Percentiles rank a stretch among this genome's conserved stretches.
Conservation (phyloP, 2,797 vertebrate species). For the Pseudomugil gertrudae region DNA sequence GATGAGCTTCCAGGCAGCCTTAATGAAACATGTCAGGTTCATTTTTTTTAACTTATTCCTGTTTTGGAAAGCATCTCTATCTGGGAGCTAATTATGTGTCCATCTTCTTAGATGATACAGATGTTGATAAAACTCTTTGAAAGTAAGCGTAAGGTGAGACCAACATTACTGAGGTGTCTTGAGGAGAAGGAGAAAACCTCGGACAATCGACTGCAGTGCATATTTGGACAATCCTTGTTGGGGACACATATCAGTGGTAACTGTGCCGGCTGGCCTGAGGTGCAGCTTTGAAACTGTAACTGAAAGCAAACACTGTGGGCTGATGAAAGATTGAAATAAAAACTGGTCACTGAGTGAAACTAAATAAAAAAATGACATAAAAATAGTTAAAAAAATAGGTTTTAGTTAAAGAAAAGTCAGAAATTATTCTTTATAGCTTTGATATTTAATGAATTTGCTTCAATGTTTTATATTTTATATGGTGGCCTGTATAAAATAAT, state of each 20-base stretch:
- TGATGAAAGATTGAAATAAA: background rate
- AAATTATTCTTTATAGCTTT: background rate
- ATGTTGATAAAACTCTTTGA: conserved; percentile 1
- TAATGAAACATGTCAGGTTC: background rate
- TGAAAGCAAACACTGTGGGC: background rate
- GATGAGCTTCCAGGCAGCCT: too few species aligned
- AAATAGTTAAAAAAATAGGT: too few species aligned
- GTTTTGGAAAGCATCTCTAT: too few species aligned
- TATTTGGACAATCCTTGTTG: conserved; percentile 11
- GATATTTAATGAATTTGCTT: background rate
- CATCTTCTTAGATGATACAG: background rate
- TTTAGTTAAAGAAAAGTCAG: background rate
- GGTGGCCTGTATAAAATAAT: too few species aligned
- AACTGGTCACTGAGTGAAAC: background rate
- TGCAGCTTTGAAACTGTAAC: background rate
- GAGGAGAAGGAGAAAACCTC: conserved; percentile 3
- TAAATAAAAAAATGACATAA: background rate
- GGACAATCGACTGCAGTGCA: background rate
- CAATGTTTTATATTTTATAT: background rate
- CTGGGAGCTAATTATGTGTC: too few species aligned
- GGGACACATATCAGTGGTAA: conserved; percentile 40
- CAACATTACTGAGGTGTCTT: background rate
- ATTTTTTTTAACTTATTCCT: background rate
- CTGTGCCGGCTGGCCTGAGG: conserved; percentile 20
- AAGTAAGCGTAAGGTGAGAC: background rate